These are phyloP conservation scores for Sebastes hubbsi DNA, from an alignment of 2,797 vertebrate genomes.

Conservation along the genomic window DNA sequence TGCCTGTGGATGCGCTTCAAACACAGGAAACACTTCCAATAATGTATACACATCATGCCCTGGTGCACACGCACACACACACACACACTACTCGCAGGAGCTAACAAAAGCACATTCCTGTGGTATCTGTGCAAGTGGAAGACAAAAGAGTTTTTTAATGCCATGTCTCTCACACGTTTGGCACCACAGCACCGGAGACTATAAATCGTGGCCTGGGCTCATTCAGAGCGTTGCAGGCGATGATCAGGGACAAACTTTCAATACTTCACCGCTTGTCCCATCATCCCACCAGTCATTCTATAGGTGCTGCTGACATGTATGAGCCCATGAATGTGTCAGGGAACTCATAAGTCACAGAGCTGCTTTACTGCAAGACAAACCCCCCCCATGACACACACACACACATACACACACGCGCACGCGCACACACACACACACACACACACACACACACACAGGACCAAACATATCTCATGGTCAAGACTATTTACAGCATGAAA, in stretches of 20 bases:
- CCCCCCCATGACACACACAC: background rate
- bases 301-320: conserved; percentile 51
- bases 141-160: conserved; percentile 77
- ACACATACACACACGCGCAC: background rate
- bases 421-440: background rate
- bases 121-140: conserved; percentile 71
- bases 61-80: conserved; percentile 51
- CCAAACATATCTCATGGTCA: conserved; percentile 27
- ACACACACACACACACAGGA: conserved; percentile 8
- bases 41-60: conserved; percentile 68
- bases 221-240: conserved; percentile 50
- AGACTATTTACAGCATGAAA: conserved; percentile 52
- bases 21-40: conserved; percentile 60
- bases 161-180: conserved; percentile 62
- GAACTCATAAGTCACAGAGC: conserved; percentile 46
- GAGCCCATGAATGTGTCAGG: conserved; percentile 57
- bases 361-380: conserved; percentile 27
- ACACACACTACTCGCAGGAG: conserved; percentile 52
- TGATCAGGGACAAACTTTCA: conserved; percentile 66
- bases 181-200: conserved; percentile 30
- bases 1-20: conserved; percentile 71
- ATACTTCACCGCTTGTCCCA: conserved; percentile 43
- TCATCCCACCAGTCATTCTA: conserved; percentile 39
- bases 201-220: conserved; percentile 63
- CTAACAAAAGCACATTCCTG: conserved; percentile 80